Evolutionary conservation across 2,888 invertebrate species (phyloP), one percentile per base, ranked within the genome.

Genomic region (Standfussiana lucernea): DNA sequence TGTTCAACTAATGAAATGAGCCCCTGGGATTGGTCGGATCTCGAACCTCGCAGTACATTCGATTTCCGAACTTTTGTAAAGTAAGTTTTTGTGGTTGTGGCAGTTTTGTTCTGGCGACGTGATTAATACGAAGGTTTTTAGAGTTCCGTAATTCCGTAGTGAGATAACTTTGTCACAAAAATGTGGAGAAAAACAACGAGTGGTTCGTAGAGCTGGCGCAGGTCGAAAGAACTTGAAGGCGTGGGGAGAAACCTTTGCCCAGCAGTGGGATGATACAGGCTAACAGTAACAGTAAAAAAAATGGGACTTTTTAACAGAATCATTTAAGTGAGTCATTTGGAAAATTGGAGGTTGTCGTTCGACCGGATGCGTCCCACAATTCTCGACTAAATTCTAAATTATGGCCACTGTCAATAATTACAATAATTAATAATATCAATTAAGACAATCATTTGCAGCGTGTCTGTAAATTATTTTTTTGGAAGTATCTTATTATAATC

Each of bases 1-100:
- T 94, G 91, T 89, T 89, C 84, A 89, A 89, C 92, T 94, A 94
- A 94, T 93, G 94, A 94, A 93, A 94, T 93, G 91, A 93, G 92
- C 92, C 91, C 86, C 65, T 7, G 89, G 90, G 91, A 86, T 77
- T 80, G 78, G 72, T 62, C 40, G 70, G 79, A 81, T 81, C 75
- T 81, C 80, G 80, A 75, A 53, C 64, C 40, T 40, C 64, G 78
- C 82, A 72, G 86, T 75, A 73, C 77, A 85, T 85, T 78, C 80
- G 76, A 83, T 77, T 68, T 76, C 47, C 64, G 56, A 83, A 85
- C 85, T 87, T 87, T 87, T 64, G 73, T 76, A 85, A 81, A 82
- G 81, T 82, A 74, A 62, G 76, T 77, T 83, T 80, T 81, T 66
- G 71, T 37, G 61, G 85, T 71, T 67, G 76, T 80, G 75, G 59